Base-by-base conservation (phyloP, 2,113 vertebrate genomes). In the Centropus bengalensis region DNA sequence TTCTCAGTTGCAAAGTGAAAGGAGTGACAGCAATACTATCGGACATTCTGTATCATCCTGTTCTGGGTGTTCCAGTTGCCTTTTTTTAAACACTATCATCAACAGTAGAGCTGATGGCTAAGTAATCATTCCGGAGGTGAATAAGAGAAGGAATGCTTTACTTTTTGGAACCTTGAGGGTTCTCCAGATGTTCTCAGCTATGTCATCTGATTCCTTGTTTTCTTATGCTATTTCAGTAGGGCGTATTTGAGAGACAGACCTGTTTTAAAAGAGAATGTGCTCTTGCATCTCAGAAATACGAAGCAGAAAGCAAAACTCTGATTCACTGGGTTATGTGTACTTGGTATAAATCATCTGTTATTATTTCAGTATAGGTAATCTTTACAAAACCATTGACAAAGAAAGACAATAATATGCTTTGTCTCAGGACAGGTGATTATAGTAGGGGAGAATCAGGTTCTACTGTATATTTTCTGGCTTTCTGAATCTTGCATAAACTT, bases 41-140 rank as follows among this genome's bases (percentile, higher is more conserved):
- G 30, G 74, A 62, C 10, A 66, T 36, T 27, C 32, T 64, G 38
- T 59, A 40, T 47, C 63, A n/a, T 40, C 40, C 12, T 64, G 44
- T 83, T 33, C 45, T 40, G 0, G 0, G 0, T 59, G 55, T 47
- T 67, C 81, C 49, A 30, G 24, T 62, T 38, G 63, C 14, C 26
- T 40, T 47, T 8, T 60, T 55, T 42, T 17, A 14, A 60, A n/a
- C n/a, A 49, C 30, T 8, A 14, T 44, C 63, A 49, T 14, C 26
- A 32, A 30, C 19, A 33, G 23, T 10, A 69, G 40, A 80, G 28
- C 32, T 82, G 71, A 52, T 82, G 49, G 40, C 21, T 13, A 8
- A 40, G 10, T 30, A 55, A 66, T 54, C 45, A 9, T 73, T 76
- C 58, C 77, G 24, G 45, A 68, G 49, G 55, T 40, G 27, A 52